phyloP scores from a whole-genome alignment of 2,888 invertebrate genomes.

The Brassicogethes aeneus region DNA sequence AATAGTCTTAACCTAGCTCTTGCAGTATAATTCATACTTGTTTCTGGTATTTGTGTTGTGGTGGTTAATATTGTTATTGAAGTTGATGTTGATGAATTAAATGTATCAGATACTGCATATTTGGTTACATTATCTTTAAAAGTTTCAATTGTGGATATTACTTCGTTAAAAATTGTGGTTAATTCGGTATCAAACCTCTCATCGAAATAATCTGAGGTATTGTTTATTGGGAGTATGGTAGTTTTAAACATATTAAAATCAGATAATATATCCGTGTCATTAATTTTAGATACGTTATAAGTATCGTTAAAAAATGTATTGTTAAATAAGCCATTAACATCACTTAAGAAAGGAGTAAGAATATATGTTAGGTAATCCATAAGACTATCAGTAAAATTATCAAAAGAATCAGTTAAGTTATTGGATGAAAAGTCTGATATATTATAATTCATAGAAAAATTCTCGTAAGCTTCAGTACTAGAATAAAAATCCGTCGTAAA shows the following conservation, averaged over 20 bases:
- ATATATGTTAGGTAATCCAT: neutral
- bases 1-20: slow-evolving; percentile 36
- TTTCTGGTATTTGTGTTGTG: slow-evolving; percentile 8
- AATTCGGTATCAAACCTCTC: slow-evolving; percentile 19
- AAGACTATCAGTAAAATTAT: neutral
- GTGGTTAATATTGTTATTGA: neutral
- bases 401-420: neutral
- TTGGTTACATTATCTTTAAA: slow-evolving; percentile 4
- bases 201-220: slow-evolving; percentile 5
- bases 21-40: slow-evolving; percentile 22
- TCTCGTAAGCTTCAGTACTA: no score
- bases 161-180: slow-evolving; percentile 18
- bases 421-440: no score
- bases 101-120: neutral
- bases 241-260: no score
- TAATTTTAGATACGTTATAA: neutral
- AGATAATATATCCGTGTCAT: no score
- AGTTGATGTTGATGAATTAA: neutral
- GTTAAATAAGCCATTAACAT: neutral
- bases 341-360: neutral
- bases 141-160: slow-evolving; percentile 13
- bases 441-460: no score
- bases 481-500: no score
- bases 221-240: neutral
- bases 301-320: slow-evolving; percentile 1